phyloP scores from a whole-genome alignment of 2,888 invertebrate species.

The Cataglyphis albicans region DNA sequence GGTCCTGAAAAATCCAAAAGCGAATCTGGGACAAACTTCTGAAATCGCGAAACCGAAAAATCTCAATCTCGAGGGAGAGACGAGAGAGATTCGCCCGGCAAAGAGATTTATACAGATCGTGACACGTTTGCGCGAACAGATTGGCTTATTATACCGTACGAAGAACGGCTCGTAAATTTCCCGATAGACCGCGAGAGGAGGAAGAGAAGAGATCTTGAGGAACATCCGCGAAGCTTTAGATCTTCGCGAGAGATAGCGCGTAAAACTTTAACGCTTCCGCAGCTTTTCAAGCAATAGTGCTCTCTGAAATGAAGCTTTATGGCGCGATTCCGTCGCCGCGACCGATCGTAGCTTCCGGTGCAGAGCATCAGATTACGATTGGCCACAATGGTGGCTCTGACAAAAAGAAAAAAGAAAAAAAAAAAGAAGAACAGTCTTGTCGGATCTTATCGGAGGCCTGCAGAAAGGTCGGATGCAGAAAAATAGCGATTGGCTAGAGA shows the following conservation, averaged over 20 bases:
- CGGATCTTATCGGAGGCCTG: conserved; percentile 7
- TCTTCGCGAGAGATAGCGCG: neutral
- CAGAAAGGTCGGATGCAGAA: neutral
- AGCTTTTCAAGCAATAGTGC: neutral
- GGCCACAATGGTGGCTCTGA: neutral
- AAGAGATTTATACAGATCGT: conserved; percentile 14
- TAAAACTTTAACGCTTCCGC: conserved; percentile 37
- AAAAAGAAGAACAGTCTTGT: neutral
- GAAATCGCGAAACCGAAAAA: neutral
- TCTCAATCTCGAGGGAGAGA: neutral
- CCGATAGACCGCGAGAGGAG: neutral
- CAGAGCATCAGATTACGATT: neutral
- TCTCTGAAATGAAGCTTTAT: neutral
- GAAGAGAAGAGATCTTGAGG: neutral
- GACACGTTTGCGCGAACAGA: conserved; percentile 19
- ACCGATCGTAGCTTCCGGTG: neutral
- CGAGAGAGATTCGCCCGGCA: neutral
- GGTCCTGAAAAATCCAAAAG: neutral
- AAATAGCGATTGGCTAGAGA: conserved; percentile 6
- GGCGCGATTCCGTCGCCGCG: neutral
- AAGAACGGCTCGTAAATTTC: conserved; percentile 20
- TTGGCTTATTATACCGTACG: conserved; percentile 18
- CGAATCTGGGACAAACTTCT: neutral
- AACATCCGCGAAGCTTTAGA: conserved; percentile 21
- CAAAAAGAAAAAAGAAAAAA: neutral